Conservation (phyloP, 1,140 invertebrate species). For the Theocolax elegans region DNA sequence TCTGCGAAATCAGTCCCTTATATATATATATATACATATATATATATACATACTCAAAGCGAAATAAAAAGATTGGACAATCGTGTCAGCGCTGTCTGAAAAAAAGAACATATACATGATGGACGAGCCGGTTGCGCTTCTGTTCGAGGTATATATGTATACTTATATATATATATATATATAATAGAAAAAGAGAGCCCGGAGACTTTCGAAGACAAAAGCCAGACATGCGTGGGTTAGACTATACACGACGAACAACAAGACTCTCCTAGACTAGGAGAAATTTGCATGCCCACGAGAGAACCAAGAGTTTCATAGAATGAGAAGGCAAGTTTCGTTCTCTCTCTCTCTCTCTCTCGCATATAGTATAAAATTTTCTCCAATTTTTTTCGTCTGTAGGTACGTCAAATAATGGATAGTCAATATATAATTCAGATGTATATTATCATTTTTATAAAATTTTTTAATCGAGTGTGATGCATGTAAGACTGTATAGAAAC, state of each 20-base stretch:
- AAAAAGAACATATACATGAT: conserved; percentile 21
- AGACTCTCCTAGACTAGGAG: background rate
- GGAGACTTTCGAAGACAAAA: conserved; percentile 27
- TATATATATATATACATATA: no score
- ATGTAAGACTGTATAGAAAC: no score
- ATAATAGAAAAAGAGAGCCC: background rate
- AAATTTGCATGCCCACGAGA: conserved; percentile 31
- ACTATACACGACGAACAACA: background rate
- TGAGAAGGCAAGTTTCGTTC: background rate
- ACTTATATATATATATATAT: background rate
- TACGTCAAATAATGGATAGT: no score
- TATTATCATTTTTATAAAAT: no score
- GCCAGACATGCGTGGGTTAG: conserved; percentile 1
- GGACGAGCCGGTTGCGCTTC: background rate
- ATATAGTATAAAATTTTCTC: no score
- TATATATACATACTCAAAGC: no score
- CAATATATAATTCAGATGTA: no score
- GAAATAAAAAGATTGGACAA: background rate
- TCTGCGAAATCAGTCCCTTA: background rate
- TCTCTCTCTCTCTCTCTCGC: no score
- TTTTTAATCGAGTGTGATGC: no score
- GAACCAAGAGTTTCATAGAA: conserved; percentile 11
- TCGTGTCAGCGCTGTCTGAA: conserved; percentile 1
- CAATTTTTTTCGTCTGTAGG: no score
- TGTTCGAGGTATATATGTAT: no score